Evolutionary conservation across 2,113 vertebrate genomes (phyloP).

Genomic region (Vombatus ursinus): DNA sequence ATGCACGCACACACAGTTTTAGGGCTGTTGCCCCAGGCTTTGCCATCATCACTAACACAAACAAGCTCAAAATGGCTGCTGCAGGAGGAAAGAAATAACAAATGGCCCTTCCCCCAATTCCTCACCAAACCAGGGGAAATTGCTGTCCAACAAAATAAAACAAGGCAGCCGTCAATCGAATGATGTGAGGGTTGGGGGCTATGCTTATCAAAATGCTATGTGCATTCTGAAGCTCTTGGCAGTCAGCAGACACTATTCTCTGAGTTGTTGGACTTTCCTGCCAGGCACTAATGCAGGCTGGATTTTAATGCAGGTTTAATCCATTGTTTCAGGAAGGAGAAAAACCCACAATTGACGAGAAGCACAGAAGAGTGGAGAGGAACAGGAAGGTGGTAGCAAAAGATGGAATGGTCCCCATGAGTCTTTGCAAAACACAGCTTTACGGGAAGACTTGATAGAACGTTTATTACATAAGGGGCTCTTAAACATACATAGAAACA

Average conservation of each 20-base stretch:
- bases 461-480: not conserved
- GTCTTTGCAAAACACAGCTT: not conserved
- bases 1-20: not conserved
- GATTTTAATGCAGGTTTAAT: not conserved
- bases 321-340: not conserved
- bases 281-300: not conserved
- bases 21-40: not conserved
- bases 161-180: not conserved
- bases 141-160: not conserved
- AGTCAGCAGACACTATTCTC: not conserved
- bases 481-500: not conserved
- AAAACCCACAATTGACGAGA: not conserved
- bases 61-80: not conserved
- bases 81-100: not conserved
- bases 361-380: not conserved
- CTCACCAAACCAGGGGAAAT: not conserved
- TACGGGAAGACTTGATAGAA: not conserved
- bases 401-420: not conserved
- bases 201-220: not conserved
- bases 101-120: not conserved
- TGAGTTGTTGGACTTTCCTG: not conserved
- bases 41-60: not conserved
- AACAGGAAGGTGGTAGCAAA: not conserved
- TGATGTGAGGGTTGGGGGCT: not conserved
- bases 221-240: not conserved